phyloP scores from a whole-genome alignment of 37 sponge, comb jelly and placozoan species.

The Diacarnus erythraeanus region DNA sequence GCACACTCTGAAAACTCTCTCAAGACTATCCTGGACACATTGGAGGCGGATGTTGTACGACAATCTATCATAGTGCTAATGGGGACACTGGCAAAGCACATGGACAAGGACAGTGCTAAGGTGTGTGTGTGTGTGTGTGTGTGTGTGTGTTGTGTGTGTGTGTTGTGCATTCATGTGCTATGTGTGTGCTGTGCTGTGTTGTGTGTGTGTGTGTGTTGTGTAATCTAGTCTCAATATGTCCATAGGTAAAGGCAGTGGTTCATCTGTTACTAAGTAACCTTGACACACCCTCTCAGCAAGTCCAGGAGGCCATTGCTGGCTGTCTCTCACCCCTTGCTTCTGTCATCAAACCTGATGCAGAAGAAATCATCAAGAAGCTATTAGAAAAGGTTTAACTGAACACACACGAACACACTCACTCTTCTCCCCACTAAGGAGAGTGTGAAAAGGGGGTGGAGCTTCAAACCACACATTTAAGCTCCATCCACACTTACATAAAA shows the following conservation, averaged over 20 bases:
- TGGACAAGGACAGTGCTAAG: slow-evolving; percentile 86
- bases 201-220: neutral
- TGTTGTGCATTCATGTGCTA: neutral
- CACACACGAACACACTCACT: no score
- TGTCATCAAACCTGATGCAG: slow-evolving; percentile 72
- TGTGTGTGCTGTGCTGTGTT: neutral
- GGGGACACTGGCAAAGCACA: slow-evolving; percentile 95
- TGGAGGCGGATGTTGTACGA: slow-evolving; percentile 71
- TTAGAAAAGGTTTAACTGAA: slow-evolving; percentile 84
- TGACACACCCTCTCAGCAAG: slow-evolving; percentile 95
- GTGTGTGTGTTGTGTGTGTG: neutral
- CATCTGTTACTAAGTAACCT: slow-evolving; percentile 79
- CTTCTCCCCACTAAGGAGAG: neutral
- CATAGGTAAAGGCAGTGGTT: slow-evolving; percentile 83
- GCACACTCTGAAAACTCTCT: slow-evolving; percentile 75
- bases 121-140: slow-evolving; percentile 27
- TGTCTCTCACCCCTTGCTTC: slow-evolving; percentile 90
- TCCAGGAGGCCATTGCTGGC: slow-evolving; percentile 93
- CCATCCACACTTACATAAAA: no score
- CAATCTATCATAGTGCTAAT: slow-evolving; percentile 91
- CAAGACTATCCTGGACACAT: slow-evolving; percentile 42
- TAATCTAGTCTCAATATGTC: neutral
- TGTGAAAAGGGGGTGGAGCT: neutral
- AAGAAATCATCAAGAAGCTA: slow-evolving; percentile 71
- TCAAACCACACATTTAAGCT: neutral